Base-by-base conservation (phyloP, 1,140 invertebrate species). In the Chrysomallon squamiferum region DNA sequence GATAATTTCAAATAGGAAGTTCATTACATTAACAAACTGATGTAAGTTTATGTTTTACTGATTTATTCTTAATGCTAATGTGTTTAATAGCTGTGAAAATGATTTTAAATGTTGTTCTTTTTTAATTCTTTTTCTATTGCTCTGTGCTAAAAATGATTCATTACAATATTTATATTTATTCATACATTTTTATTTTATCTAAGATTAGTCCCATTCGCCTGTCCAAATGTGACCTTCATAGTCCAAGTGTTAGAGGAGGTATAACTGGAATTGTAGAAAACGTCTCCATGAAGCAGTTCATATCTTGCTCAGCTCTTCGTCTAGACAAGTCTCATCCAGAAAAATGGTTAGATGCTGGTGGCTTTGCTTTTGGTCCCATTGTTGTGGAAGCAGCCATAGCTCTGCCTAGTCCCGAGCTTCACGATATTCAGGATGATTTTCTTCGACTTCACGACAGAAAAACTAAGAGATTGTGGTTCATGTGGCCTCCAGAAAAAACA, bases 141-240 rank as follows among this genome's bases (percentile, higher is more conserved):
- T n/a, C n/a, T n/a, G n/a, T n/a, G n/a, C n/a, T n/a, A n/a, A n/a
- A n/a, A n/a, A n/a, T n/a, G n/a, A n/a, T n/a, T n/a, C n/a, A n/a
- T n/a, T n/a, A n/a, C n/a, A n/a, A n/a, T n/a, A n/a, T n/a, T n/a
- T n/a, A n/a, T n/a, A n/a, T n/a, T n/a, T n/a, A n/a, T n/a, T n/a
- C n/a, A n/a, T 38, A 15, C 20, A 22, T 7, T 65, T 30, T 4
- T 59, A 18, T 69, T 6, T 56, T 59, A 22, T 69, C 83, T 18
- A 73, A 92, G 90, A 82, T 95, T 59, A 93, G 92, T 52, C 95
- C 95, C 3, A 89, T 97, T 20, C 89, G 95, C 47, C 80, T 97
- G 45, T 91, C 94, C 18, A 94, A 92, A 32, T 99, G 96, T 80
- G 98, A 98, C 88, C 87, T 98, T 7, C 96, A 98, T 82, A 94